Percentiles rank a stretch among this genome's conserved stretches.
Conservation (phyloP, 2,888 invertebrate genomes). For the Allophyes oxyacanthae region DNA sequence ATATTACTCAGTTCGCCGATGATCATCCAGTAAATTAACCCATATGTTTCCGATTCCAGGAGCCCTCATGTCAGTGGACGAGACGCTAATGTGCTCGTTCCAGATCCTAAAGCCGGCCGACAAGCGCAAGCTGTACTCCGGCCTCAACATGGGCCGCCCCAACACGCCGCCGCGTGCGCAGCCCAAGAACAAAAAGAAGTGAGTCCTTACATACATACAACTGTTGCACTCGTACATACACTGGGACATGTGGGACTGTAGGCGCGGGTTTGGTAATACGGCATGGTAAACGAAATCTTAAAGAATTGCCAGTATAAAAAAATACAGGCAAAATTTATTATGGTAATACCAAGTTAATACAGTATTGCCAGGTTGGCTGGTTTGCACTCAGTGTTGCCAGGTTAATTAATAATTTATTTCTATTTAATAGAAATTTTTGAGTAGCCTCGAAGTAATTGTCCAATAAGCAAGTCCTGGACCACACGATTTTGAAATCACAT, state of each 20-base stretch:
- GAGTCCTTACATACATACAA: conserved; percentile 78
- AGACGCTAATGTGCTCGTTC: conserved; percentile 99
- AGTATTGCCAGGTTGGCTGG: conserved; percentile 28
- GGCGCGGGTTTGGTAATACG: conserved; percentile 45
- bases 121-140: conserved; percentile 98
- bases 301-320: too few relatives aligned
- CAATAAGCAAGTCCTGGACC: too few relatives aligned
- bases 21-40: neutral
- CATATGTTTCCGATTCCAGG: conserved; percentile 77
- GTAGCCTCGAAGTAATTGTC: too few relatives aligned
- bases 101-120: conserved; percentile 99
- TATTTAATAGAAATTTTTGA: too few relatives aligned
- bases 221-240: conserved; percentile 34
- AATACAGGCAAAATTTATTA: neutral
- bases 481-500: too few relatives aligned
- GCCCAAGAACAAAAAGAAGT: conserved; percentile 98
- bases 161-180: conserved; percentile 99
- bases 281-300: conserved; percentile 30
- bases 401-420: neutral
- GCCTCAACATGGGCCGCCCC: conserved; percentile 98
- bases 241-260: conserved; percentile 34
- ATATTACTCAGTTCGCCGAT: too few relatives aligned
- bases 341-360: neutral
- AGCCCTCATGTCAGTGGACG: conserved; percentile 99
- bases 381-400: conserved; percentile 35